A percentile compares a stretch with the other conserved stretches of the same genome.
These are phyloP conservation scores for Gryon sp. DNA, from an alignment of 1,140 invertebrate species.

Conservation along the genomic window DNA sequence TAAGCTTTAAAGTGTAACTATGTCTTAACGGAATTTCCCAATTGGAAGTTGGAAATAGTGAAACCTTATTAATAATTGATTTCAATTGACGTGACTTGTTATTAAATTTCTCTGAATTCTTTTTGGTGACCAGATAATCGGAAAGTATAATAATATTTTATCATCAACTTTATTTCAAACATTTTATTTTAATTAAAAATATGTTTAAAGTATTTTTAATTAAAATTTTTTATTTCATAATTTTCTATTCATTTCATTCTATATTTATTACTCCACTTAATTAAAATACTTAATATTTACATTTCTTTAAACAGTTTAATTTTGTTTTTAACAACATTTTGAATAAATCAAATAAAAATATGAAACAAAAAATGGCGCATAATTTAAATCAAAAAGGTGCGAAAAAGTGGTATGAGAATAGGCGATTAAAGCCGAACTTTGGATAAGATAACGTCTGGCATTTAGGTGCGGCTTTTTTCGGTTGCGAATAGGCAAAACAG, in stretches of 20 bases:
- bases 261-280: no score
- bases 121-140: not conserved
- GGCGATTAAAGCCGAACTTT: conserved; percentile 9
- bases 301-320: no score
- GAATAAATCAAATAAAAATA: no score
- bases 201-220: not conserved
- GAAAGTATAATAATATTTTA: not conserved
- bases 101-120: conserved; percentile 8
- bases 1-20: not conserved
- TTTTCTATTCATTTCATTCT: no score
- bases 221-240: no score
- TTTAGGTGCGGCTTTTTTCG: conserved; percentile 16
- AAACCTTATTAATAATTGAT: conserved; percentile 24
- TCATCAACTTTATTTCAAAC: no score
- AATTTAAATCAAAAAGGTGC: no score
- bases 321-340: no score
- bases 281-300: no score
- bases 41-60: not conserved
- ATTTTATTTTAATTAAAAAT: not conserved
- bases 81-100: conserved; percentile 18
- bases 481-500: conserved; percentile 34
- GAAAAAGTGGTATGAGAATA: not conserved
- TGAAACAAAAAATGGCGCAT: no score
- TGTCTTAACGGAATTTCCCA: conserved; percentile 4
- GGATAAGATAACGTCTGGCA: conserved; percentile 5